phyloP scores from a whole-genome alignment of 2,113 vertebrate species.

The Notothenia rossii region DNA sequence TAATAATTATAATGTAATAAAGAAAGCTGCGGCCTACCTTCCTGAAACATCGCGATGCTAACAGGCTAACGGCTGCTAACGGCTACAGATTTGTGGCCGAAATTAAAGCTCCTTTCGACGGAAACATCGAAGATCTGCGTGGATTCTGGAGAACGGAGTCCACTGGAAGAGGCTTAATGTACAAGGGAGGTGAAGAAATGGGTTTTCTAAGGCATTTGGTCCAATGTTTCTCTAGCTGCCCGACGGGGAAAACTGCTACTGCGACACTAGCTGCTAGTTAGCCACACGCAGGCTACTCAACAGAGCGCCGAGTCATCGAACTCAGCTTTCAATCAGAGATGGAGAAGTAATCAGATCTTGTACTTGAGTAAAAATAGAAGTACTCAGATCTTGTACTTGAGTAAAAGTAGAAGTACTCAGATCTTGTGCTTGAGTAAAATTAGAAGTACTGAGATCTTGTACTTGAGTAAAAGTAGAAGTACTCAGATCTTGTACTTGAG shows the following conservation, averaged over 20 bases:
- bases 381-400: no score
- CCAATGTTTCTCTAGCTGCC: constrained; percentile 63
- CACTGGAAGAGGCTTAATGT: constrained; percentile 8
- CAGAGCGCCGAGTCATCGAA: no score
- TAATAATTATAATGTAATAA: no score
- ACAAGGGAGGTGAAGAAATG: not conserved
- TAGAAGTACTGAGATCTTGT: no score
- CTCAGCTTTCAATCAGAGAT: no score
- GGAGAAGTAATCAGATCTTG: no score
- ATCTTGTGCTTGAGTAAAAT: no score
- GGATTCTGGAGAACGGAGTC: not conserved
- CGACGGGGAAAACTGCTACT: constrained; percentile 61
- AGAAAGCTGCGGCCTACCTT: constrained; percentile 69
- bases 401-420: no score
- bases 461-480: no score
- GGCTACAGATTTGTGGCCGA: constrained; percentile 41
- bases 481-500: no score
- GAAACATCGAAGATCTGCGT: constrained; percentile 44
- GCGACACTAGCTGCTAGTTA: constrained; percentile 73
- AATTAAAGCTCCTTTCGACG: not conserved
- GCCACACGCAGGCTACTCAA: constrained; percentile 9
- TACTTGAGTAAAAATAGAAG: no score
- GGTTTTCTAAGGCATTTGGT: constrained; percentile 56
- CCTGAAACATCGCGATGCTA: constrained; percentile 69
- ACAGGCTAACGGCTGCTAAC: constrained; percentile 52